Percentiles rank a stretch among this genome's conserved stretches.
Evolutionary conservation across 64 coral and sea anemone species (phyloP).

Genomic region (Montipora cactus): DNA sequence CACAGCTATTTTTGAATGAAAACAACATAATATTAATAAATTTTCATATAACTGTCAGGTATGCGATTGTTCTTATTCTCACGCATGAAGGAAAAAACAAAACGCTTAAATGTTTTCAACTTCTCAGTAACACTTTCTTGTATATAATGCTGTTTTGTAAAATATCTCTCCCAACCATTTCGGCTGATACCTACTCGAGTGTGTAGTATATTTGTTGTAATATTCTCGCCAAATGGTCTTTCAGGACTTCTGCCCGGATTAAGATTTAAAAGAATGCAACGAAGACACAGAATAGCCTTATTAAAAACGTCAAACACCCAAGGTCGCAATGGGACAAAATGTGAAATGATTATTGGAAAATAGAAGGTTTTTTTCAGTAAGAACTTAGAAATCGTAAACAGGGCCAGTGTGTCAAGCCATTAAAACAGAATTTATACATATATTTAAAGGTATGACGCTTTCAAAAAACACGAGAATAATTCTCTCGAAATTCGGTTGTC

Average conservation of each 20-base stretch:
- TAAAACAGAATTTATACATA: slow-evolving; percentile 40
- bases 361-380: not conserved
- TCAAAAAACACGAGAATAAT: slow-evolving; percentile 28
- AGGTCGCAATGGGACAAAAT: not conserved
- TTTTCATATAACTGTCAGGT: slow-evolving; percentile 16
- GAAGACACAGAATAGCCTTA: not conserved
- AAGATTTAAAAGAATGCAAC: not conserved
- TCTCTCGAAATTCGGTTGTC: slow-evolving; percentile 48
- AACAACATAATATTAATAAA: slow-evolving; percentile 41
- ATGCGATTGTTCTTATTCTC: not conserved
- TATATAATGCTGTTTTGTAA: not conserved
- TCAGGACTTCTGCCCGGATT: not conserved
- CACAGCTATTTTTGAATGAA: slow-evolving; percentile 50
- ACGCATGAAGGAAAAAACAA: not conserved
- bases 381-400: slow-evolving; percentile 32
- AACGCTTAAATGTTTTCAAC: slow-evolving; percentile 1
- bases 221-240: slow-evolving; percentile 7
- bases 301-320: not conserved
- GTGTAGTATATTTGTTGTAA: not conserved
- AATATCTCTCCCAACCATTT: not conserved
- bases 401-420: not conserved
- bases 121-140: not conserved
- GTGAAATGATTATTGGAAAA: not conserved
- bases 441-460: slow-evolving; percentile 63
- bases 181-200: not conserved